Evolutionary conservation across 2,888 invertebrate genomes (phyloP).

Genomic region (Alloplasta piceator): DNA sequence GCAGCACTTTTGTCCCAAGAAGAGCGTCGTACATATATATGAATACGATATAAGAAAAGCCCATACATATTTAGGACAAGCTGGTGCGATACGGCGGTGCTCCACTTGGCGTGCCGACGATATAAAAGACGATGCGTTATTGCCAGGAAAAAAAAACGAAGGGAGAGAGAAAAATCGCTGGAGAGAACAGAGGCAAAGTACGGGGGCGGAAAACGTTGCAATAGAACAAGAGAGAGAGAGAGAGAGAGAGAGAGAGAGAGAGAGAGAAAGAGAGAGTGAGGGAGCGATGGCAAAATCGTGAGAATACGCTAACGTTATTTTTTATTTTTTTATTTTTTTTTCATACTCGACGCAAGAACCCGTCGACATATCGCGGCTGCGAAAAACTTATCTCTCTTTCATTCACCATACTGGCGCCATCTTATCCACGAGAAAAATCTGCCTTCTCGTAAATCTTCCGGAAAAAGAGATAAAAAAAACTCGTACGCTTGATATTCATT

Average conservation of each 20-base stretch:
- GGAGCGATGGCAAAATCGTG: constrained; percentile 55
- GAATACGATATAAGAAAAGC: constrained; percentile 38
- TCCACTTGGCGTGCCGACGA: constrained; percentile 64
- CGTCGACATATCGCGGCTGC: constrained; percentile 15
- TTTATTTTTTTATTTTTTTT: constrained; percentile 2
- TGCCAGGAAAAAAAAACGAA: constrained; percentile 49
- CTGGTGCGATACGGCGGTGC: constrained; percentile 52
- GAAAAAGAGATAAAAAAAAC: background rate
- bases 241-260: background rate
- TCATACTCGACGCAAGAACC: constrained; percentile 16
- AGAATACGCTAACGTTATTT: constrained; percentile 40
- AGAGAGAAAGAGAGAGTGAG: constrained; percentile 52
- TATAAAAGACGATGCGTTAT: constrained; percentile 63
- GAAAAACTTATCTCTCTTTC: constrained; percentile 52
- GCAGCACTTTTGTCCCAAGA: background rate
- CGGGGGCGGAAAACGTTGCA: constrained; percentile 33
- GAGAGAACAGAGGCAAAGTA: constrained; percentile 29
- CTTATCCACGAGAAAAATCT: constrained; percentile 53
- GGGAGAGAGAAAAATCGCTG: background rate
- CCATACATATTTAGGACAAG: constrained; percentile 53
- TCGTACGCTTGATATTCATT: background rate
- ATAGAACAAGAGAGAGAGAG: constrained; percentile 4
- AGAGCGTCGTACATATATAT: constrained; percentile 19
- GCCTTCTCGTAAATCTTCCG: constrained; percentile 51
- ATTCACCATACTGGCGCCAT: constrained; percentile 46